Percentiles rank a stretch among this genome's conserved stretches.
Evolutionary conservation across 1,140 invertebrate genomes (phyloP).

Genomic region (Dendrolimus punctatus): DNA sequence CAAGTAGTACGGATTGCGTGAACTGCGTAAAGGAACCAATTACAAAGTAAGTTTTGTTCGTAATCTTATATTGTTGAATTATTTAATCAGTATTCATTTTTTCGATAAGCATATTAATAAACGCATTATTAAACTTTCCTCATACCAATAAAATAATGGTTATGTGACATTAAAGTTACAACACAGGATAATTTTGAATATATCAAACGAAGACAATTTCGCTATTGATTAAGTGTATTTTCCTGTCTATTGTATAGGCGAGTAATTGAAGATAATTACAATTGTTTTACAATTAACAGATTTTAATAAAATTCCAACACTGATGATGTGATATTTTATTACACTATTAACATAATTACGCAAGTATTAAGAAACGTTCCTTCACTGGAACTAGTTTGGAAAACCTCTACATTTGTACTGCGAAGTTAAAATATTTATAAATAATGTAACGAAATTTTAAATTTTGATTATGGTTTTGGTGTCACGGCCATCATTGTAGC

Average conservation of each 20-base stretch:
- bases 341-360: no score
- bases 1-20: constrained; percentile 60
- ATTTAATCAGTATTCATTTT: not conserved
- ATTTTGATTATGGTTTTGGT: constrained; percentile 12
- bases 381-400: no score
- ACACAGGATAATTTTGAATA: no score
- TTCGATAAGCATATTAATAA: not conserved
- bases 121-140: not conserved
- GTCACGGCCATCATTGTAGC: constrained; percentile 14
- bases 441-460: not conserved
- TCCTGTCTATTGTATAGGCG: constrained; percentile 18
- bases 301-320: constrained; percentile 2
- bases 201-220: constrained; percentile 1
- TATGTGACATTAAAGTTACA: no score
- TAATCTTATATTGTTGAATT: not conserved
- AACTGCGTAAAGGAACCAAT: constrained; percentile 27
- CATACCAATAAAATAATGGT: no score
- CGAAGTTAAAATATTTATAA: no score
- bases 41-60: constrained; percentile 30
- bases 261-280: constrained; percentile 12
- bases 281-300: constrained; percentile 8
- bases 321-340: not conserved
- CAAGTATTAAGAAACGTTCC: no score
- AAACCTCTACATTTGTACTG: no score
- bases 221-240: constrained; percentile 15